These are phyloP conservation scores for Cyrtonyx montezumae DNA, from an alignment of 2,113 vertebrate genomes.

Conservation along the genomic window DNA sequence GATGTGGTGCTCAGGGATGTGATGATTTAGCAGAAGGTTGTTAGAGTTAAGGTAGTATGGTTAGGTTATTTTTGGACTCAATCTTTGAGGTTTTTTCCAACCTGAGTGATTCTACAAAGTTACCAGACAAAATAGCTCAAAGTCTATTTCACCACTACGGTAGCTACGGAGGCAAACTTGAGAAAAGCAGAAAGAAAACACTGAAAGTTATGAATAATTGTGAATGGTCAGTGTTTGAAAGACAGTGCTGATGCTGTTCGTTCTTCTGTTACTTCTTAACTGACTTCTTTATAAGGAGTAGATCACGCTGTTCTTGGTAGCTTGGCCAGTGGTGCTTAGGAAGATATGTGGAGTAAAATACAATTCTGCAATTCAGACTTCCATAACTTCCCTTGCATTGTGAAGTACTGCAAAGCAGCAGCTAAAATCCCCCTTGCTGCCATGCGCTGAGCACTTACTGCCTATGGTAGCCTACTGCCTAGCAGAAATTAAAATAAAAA, in stretches of 20 bases:
- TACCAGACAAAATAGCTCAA: neutral
- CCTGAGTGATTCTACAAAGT: neutral
- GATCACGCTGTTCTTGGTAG: rapidly evolving
- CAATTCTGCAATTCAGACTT: neutral
- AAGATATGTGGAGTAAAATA: neutral
- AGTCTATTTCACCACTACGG: neutral
- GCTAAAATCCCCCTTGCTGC: neutral
- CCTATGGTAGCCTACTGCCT: neutral
- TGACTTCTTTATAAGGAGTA: neutral
- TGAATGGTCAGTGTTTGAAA: neutral
- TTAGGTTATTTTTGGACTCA: too few species aligned
- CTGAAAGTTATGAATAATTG: neutral
- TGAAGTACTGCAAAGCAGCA: neutral
- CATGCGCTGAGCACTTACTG: neutral
- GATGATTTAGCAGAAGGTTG: too few species aligned
- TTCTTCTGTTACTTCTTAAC: neutral
- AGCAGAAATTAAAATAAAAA: neutral
- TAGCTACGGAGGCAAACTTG: neutral
- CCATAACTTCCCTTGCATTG: neutral
- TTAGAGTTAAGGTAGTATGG: too few species aligned
- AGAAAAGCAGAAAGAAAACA: neutral
- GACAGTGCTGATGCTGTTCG: neutral
- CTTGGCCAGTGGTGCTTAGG: neutral
- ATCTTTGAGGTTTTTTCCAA: too few species aligned
- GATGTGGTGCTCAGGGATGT: too few species aligned